These are phyloP conservation scores for Dromaius novaehollandiae DNA, from an alignment of 2,113 vertebrate genomes.

Conservation along the genomic window DNA sequence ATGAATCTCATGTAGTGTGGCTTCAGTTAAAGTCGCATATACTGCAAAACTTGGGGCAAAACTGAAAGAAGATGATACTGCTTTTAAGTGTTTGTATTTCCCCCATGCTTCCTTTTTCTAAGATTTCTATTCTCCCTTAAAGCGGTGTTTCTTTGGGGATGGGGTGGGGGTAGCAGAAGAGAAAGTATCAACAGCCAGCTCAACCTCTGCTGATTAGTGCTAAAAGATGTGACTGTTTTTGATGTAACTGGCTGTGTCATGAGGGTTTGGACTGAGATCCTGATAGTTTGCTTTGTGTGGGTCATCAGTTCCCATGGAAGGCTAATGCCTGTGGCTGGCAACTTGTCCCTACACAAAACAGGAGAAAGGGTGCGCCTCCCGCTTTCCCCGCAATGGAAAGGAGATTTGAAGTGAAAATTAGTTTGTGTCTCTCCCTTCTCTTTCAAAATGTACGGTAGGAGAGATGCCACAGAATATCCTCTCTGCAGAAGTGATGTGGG, in stretches of 20 bases:
- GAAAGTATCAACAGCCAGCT: neutral
- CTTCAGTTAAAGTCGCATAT: neutral
- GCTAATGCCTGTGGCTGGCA: neutral
- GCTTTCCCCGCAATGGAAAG: neutral
- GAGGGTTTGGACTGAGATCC: neutral
- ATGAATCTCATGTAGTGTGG: neutral
- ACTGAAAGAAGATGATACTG: neutral
- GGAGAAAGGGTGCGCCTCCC: neutral
- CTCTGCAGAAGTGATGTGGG: neutral
- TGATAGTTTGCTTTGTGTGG: neutral
- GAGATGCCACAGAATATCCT: neutral
- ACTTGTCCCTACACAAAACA: neutral
- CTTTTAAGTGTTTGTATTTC: neutral
- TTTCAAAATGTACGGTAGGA: neutral
- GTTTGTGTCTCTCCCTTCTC: constrained; percentile 17
- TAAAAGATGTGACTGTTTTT: neutral
- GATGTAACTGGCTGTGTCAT: neutral
- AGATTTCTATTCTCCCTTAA: neutral
- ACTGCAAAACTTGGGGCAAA: neutral
- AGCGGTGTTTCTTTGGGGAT: rapidly evolving
- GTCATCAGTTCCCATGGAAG: neutral
- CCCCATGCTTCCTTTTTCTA: neutral
- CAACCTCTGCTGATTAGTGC: neutral
- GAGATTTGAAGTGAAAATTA: constrained; percentile 8
- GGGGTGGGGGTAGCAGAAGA: neutral